phyloP scores from a whole-genome alignment of 2,888 invertebrate genomes.

The Rhogogaster chlorosoma region DNA sequence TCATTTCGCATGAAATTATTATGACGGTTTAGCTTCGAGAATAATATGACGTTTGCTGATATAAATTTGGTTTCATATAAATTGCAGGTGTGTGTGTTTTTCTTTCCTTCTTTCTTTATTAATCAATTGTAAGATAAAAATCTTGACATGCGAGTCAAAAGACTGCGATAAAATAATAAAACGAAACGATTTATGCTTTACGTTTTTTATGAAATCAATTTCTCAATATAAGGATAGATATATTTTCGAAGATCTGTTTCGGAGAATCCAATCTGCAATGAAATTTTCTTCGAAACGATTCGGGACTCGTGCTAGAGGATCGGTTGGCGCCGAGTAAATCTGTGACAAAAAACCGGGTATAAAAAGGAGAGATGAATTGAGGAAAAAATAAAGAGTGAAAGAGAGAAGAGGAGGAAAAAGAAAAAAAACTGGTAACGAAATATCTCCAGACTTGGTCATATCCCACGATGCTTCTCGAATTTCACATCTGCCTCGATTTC shows the following conservation, averaged over 20 bases:
- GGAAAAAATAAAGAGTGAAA: not conserved
- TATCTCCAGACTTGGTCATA: slow-evolving; percentile 2
- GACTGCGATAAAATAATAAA: not conserved
- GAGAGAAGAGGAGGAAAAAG: not conserved
- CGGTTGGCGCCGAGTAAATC: slow-evolving; percentile 18
- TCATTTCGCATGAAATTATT: not conserved
- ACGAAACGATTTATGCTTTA: not conserved
- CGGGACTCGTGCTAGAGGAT: not conserved
- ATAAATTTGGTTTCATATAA: not conserved
- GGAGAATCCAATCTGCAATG: not conserved
- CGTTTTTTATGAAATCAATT: not conserved
- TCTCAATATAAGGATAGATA: not conserved
- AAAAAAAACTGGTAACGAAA: slow-evolving; percentile 12
- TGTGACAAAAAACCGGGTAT: not conserved
- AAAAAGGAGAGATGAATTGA: not conserved
- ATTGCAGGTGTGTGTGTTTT: not conserved
- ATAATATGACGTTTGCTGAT: not conserved
- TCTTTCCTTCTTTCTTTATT: not conserved
- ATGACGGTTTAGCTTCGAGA: not conserved
- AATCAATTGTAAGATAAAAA: not conserved
- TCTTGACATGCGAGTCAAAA: not conserved
- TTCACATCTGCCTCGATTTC: not conserved
- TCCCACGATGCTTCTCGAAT: slow-evolving; percentile 2
- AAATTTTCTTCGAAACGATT: not conserved
- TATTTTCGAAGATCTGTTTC: not conserved